Conservation (phyloP, 2,113 vertebrate genomes). For the Nerophis lumbriciformis region DNA sequence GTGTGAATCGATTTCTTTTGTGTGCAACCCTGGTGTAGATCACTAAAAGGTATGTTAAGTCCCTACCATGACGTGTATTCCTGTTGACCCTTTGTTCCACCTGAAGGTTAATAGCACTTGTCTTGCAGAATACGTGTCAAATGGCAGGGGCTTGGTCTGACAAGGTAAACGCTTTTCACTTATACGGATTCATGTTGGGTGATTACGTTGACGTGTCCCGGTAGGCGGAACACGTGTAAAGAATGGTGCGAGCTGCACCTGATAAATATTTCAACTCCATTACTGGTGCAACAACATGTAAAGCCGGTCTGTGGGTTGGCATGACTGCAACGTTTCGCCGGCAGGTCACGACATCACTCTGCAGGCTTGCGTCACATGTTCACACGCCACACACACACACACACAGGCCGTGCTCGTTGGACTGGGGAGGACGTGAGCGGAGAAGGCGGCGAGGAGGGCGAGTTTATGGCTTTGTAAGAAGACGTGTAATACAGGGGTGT, state of each 20-base stretch:
- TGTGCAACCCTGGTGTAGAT: conserved; percentile 12
- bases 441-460: conserved; percentile 10
- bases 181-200: conserved; percentile 26
- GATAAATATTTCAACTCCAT: conserved; percentile 44
- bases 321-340: conserved; percentile 30
- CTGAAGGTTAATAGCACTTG: conserved; percentile 39
- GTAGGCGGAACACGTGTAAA: conserved; percentile 22
- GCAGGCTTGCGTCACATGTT: conserved; percentile 21
- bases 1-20: conserved; percentile 38
- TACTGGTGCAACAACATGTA: conserved; percentile 24
- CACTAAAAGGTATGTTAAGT: too few species aligned
- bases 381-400: conserved; percentile 14
- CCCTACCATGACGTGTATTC: conserved; percentile 1
- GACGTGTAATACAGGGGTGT: not conserved
- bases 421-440: conserved; percentile 9
- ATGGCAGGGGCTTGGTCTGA: conserved; percentile 26
- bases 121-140: conserved; percentile 33
- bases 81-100: conserved; percentile 24
- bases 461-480: conserved; percentile 23
- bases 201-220: conserved; percentile 36
- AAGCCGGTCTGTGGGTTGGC: conserved; percentile 27
- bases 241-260: conserved; percentile 24
- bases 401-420: conserved; percentile 20
- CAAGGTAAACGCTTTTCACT: conserved; percentile 13
- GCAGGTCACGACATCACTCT: conserved; percentile 23